Evolutionary conservation across 37 sponge, comb jelly and placozoan genomes (phyloP).

Genomic region (Petrosia ficiformis): DNA sequence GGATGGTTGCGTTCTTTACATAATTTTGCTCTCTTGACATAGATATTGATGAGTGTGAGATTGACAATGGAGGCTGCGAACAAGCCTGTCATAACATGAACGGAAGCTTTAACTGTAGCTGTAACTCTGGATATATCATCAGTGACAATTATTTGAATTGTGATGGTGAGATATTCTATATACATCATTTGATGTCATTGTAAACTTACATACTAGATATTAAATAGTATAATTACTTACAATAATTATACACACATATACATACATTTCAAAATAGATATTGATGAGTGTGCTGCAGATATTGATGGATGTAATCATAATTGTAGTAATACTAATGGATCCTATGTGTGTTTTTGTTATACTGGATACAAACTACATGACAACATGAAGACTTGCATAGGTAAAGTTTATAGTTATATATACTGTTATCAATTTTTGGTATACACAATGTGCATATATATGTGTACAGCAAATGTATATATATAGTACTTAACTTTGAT

Average conservation of each 20-base stretch:
- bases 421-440: no score
- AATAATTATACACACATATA: background rate
- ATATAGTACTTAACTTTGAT: no score
- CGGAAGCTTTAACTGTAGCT: slow-evolving; percentile 39
- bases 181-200: no score
- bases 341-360: no score
- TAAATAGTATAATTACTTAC: background rate
- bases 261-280: slow-evolving; percentile 16
- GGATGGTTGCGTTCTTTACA: no score
- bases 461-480: no score
- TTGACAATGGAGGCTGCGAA: background rate
- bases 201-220: no score
- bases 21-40: slow-evolving; percentile 1
- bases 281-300: slow-evolving; percentile 33
- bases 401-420: no score
- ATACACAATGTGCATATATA: no score
- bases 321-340: slow-evolving; percentile 22
- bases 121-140: slow-evolving; percentile 33
- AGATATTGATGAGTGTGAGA: background rate
- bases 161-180: no score
- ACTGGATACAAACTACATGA: no score
- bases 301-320: slow-evolving; percentile 5
- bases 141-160: slow-evolving; percentile 25
- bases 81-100: slow-evolving; percentile 38
- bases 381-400: no score